Evolutionary conservation across 2,113 vertebrate species (phyloP).

Genomic region (Microtus ochrogaster): DNA sequence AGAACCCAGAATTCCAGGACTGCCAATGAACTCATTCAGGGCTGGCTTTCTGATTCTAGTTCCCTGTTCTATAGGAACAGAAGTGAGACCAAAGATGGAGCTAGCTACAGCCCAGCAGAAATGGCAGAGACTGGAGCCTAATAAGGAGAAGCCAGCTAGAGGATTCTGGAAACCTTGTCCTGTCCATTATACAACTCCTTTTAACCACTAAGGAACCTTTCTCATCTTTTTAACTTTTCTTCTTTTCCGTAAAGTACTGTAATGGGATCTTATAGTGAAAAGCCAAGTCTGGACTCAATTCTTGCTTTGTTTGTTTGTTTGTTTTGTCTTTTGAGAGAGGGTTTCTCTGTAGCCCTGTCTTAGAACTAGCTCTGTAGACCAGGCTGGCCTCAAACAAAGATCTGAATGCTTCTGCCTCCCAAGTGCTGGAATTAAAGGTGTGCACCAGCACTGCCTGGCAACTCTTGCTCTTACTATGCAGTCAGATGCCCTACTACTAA

Average conservation of each 20-base stretch:
- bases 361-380: neutral
- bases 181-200: neutral
- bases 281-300: neutral
- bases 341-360: neutral
- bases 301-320: neutral
- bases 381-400: neutral
- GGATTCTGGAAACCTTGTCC: neutral
- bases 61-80: constrained; percentile 44
- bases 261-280: neutral
- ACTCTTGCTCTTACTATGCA: neutral
- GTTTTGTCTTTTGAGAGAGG: neutral
- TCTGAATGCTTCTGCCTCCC: neutral
- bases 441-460: neutral
- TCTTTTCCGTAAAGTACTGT: neutral
- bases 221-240: neutral
- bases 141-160: constrained; percentile 29
- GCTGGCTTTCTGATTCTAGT: constrained; percentile 26
- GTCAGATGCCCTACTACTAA: neutral
- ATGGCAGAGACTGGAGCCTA: constrained; percentile 69
- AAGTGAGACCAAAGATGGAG: constrained; percentile 45
- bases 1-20: neutral
- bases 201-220: constrained; percentile 19
- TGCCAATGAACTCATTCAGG: neutral
- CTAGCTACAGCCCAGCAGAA: constrained; percentile 74
- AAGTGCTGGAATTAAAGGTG: neutral